These are phyloP conservation scores for Chloroceryle inda DNA, from an alignment of 2,797 vertebrate species.

Conservation along the genomic window DNA sequence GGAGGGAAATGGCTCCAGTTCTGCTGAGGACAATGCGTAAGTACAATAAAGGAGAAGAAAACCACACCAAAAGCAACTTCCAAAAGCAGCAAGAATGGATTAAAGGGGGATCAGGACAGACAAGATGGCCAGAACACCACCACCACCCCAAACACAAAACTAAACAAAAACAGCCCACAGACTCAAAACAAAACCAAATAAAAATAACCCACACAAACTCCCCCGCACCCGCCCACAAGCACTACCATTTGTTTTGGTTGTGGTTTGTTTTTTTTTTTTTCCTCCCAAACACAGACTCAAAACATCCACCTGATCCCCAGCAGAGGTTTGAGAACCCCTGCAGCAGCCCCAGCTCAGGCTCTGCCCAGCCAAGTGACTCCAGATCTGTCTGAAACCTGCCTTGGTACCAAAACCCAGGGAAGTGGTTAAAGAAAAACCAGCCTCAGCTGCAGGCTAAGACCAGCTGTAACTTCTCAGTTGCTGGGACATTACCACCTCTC, in stretches of 20 bases:
- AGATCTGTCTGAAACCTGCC: neutral
- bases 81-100: neutral
- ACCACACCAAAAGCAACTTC: accelerated
- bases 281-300: neutral
- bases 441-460: neutral
- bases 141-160: no score
- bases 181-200: no score
- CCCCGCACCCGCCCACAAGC: no score
- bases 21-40: accelerated
- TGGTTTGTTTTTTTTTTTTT: neutral
- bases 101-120: neutral
- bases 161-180: no score
- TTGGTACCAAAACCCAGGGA: accelerated
- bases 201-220: no score
- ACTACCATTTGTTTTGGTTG: no score
- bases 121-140: neutral
- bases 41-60: neutral
- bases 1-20: neutral
- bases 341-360: neutral
- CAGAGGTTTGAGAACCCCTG: neutral
- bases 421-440: no score
- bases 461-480: accelerated
- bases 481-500: neutral
- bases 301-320: neutral
- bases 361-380: neutral